These are phyloP conservation scores for Campoletis sonorensis DNA, from an alignment of 1,140 invertebrate genomes.

Conservation along the genomic window DNA sequence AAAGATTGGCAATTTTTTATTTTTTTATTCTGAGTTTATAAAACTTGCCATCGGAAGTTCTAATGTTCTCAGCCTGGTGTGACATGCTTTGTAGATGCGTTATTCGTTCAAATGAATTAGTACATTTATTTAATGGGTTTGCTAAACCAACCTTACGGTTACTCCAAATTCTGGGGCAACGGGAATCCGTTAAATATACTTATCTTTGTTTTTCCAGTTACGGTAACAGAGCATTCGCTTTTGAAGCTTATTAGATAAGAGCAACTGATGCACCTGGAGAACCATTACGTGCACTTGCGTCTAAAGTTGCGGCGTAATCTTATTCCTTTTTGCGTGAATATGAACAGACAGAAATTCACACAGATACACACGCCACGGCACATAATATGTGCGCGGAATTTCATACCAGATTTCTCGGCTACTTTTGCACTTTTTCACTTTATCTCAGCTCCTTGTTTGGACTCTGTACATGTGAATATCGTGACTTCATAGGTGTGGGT, in stretches of 20 bases:
- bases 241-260: slow-evolving; percentile 60
- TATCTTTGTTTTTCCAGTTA: slow-evolving; percentile 68
- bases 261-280: slow-evolving; percentile 16
- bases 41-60: not conserved
- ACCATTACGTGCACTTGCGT: slow-evolving; percentile 12
- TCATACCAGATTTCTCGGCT: not conserved
- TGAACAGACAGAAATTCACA: not conserved
- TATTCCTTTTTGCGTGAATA: not conserved
- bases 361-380: too few species aligned
- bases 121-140: slow-evolving; percentile 26
- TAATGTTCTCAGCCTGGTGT: not conserved
- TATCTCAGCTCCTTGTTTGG: not conserved
- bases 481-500: not conserved
- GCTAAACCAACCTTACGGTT: slow-evolving; percentile 25
- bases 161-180: slow-evolving; percentile 35
- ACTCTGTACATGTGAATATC: not conserved
- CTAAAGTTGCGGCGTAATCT: slow-evolving; percentile 40
- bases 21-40: not conserved
- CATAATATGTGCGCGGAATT: slow-evolving; percentile 1
- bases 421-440: slow-evolving; percentile 17
- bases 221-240: slow-evolving; percentile 60
- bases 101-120: not conserved
- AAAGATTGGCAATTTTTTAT: not conserved
- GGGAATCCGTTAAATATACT: slow-evolving; percentile 69
- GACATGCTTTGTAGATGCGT: not conserved